A percentile compares a stretch with the other conserved stretches of the same genome.
Conservation (phyloP, 1,140 invertebrate species). For the Aphelenchoides fujianensis region DNA sequence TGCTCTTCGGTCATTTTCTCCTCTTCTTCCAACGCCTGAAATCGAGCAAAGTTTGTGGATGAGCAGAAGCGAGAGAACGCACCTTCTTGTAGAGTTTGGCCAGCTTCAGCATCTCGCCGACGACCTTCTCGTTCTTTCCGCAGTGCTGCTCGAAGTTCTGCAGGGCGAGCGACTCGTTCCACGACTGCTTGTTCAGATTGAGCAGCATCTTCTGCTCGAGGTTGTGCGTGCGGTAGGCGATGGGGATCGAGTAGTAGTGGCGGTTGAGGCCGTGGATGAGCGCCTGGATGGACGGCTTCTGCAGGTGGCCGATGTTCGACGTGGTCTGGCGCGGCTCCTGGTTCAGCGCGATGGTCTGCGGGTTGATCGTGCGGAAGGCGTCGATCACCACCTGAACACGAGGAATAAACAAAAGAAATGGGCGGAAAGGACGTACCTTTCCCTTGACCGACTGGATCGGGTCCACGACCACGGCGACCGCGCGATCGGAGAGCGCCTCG, state of each 20-base stretch:
- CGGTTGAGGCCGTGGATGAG: constrained; percentile 96
- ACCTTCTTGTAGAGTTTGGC: constrained; percentile 98
- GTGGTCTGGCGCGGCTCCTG: constrained; percentile 98
- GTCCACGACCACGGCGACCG: constrained; percentile 98
- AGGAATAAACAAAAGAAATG: constrained; percentile 20
- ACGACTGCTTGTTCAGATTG: constrained; percentile 97
- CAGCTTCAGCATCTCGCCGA: constrained; percentile 91
- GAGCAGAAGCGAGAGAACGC: constrained; percentile 32
- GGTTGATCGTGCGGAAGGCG: constrained; percentile 81
- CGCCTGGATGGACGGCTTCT: constrained; percentile 98
- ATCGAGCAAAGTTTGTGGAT: constrained; percentile 14
- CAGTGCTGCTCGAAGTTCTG: constrained; percentile 92
- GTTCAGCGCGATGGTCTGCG: constrained; percentile 96
- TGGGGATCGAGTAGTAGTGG: constrained; percentile 99
- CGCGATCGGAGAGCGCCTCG: constrained; percentile 93
- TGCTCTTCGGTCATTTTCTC: constrained; percentile 99
- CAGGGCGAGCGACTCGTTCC: constrained; percentile 95
- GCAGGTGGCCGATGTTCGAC: constrained; percentile 94
- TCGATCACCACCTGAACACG: constrained; percentile 66
- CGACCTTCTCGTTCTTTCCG: constrained; percentile 77
- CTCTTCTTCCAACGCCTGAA: constrained; percentile 89
- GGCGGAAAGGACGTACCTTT: constrained; percentile 63
- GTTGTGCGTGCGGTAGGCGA: constrained; percentile 98
- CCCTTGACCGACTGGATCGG: constrained; percentile 98
- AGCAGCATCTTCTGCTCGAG: constrained; percentile 97